A percentile compares a stretch with the other conserved stretches of the same genome.
These are phyloP conservation scores for Heliconius eleuchia DNA, from an alignment of 1,140 invertebrate species.

Conservation along the genomic window DNA sequence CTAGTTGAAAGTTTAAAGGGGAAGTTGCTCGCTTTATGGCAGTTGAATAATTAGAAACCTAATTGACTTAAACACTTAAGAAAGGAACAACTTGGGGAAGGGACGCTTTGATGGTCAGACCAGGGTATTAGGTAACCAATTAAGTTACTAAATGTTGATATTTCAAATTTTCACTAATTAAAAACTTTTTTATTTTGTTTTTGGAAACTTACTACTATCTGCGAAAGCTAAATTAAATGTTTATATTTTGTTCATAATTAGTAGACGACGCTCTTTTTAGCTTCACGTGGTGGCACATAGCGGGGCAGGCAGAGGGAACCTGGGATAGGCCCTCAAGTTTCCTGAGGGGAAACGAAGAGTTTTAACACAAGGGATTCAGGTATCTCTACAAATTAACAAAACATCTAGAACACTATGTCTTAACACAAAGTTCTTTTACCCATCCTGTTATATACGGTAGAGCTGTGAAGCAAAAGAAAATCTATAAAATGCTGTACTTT, in stretches of 20 bases:
- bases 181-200: not conserved
- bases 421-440: not conserved
- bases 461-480: not conserved
- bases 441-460: no score
- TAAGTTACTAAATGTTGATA: not conserved
- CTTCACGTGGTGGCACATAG: no score
- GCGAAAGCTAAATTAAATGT: no score
- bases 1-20: slow-evolving; percentile 8
- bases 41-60: slow-evolving; percentile 8
- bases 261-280: no score
- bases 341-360: no score
- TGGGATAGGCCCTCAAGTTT: no score
- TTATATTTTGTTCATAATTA: no score
- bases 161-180: not conserved
- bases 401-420: no score
- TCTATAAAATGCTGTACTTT: not conserved
- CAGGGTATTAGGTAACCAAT: not conserved
- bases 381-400: no score
- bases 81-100: not conserved
- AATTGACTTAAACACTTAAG: slow-evolving; percentile 15
- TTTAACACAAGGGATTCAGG: no score
- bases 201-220: not conserved
- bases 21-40: slow-evolving; percentile 1
- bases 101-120: slow-evolving; percentile 11
- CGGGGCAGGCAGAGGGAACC: no score